Evolutionary conservation across 2,888 invertebrate genomes (phyloP).

Genomic region (Cacoxenus indagator): DNA sequence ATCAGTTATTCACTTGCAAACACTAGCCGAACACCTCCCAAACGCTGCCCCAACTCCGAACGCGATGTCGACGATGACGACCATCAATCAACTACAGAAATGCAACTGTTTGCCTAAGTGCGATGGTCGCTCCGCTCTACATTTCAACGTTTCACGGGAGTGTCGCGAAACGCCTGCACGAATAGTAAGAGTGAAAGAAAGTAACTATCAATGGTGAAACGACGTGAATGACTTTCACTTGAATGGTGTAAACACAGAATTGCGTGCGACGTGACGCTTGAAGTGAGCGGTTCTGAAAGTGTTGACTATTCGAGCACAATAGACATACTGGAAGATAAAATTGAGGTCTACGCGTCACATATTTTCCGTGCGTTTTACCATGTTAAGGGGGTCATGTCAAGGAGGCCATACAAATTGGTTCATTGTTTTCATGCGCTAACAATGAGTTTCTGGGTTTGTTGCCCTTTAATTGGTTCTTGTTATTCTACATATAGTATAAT

Average conservation of each 20-base stretch:
- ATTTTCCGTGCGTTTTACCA: no score
- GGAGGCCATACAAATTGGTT: no score
- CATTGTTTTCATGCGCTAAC: no score
- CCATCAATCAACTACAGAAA: background rate
- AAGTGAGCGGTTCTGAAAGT: background rate
- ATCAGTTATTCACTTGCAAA: constrained; percentile 11
- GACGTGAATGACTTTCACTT: background rate
- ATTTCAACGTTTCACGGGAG: background rate
- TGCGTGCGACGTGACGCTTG: background rate
- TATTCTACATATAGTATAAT: no score
- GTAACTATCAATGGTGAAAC: background rate
- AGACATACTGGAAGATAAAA: background rate
- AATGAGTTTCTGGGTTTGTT: no score
- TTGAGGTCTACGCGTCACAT: no score
- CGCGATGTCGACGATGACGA: background rate
- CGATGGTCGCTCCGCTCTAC: background rate
- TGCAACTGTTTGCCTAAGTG: background rate
- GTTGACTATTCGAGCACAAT: background rate
- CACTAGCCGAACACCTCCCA: constrained; percentile 19
- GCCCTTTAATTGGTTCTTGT: no score
- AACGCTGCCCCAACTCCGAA: background rate
- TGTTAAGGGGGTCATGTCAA: no score
- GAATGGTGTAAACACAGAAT: background rate
- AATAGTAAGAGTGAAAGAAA: background rate
- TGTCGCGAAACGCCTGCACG: background rate